phyloP scores from a whole-genome alignment of 2,888 invertebrate species.

The Xestia xanthographa region DNA sequence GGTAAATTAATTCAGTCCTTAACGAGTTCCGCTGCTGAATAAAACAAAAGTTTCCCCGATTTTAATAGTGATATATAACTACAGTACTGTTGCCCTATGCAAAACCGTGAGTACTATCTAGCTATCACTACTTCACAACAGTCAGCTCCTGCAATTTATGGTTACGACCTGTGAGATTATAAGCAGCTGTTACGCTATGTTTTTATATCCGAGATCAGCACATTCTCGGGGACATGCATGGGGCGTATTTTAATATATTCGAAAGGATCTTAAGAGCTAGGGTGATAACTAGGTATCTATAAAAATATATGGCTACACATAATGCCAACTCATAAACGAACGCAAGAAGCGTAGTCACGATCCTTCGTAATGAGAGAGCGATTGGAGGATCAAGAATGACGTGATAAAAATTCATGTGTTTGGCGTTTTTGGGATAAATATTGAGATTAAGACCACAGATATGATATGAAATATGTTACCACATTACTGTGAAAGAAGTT shows the following conservation, averaged over 20 bases:
- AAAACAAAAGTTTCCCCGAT: not conserved
- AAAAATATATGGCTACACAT: slow-evolving; percentile 55
- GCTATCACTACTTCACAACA: slow-evolving; percentile 29
- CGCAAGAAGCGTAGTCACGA: slow-evolving; percentile 42
- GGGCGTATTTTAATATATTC: slow-evolving; percentile 60
- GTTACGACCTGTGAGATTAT: slow-evolving; percentile 58
- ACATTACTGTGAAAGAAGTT: not conserved
- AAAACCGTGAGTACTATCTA: slow-evolving; percentile 15
- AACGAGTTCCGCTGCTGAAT: not conserved
- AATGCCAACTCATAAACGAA: slow-evolving; percentile 44
- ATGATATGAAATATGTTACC: slow-evolving; percentile 13
- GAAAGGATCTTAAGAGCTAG: slow-evolving; percentile 53
- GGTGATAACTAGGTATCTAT: slow-evolving; percentile 55
- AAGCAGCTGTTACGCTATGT: slow-evolving; percentile 62
- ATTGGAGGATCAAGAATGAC: slow-evolving; percentile 36
- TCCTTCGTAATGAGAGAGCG: slow-evolving; percentile 36
- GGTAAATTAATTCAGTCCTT: not conserved
- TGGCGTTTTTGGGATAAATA: slow-evolving; percentile 42
- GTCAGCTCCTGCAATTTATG: slow-evolving; percentile 53
- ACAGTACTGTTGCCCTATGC: slow-evolving; percentile 8
- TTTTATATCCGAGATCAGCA: slow-evolving; percentile 62
- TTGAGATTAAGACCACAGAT: slow-evolving; percentile 32
- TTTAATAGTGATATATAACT: not conserved
- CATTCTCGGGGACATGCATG: slow-evolving; percentile 52
- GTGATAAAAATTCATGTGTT: slow-evolving; percentile 54